A percentile compares a stretch with the other conserved stretches of the same genome.
Evolutionary conservation across 2,797 vertebrate genomes (phyloP).

Genomic region (Neoniphon sammara): DNA sequence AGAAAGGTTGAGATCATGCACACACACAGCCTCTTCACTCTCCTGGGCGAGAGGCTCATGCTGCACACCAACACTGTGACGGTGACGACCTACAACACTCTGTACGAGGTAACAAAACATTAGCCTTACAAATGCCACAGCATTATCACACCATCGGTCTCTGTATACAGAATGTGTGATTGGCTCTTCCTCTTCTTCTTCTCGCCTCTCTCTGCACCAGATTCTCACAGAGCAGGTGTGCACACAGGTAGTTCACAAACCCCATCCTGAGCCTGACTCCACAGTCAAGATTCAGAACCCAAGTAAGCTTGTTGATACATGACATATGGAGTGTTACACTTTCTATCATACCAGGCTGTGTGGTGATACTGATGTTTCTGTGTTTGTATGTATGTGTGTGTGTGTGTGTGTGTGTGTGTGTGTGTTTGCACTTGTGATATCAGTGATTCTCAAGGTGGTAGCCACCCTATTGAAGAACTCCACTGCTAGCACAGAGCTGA

Average conservation of each 20-base stretch:
- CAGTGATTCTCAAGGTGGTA: conserved; percentile 96
- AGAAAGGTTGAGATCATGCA: conserved; percentile 99
- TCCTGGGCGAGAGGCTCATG: conserved; percentile 94
- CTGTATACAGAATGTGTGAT: conserved; percentile 21
- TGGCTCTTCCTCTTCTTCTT: background rate
- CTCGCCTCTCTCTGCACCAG: conserved; percentile 69
- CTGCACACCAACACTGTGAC: conserved; percentile 92
- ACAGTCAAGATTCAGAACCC: conserved; percentile 97
- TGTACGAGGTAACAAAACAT: conserved; percentile 90
- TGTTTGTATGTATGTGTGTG: background rate
- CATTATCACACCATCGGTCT: conserved; percentile 2
- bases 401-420: conserved; percentile 7
- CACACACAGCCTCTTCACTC: conserved; percentile 96
- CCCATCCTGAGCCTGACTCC: conserved; percentile 94
- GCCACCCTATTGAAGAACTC: conserved; percentile 91
- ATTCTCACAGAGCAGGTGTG: conserved; percentile 96
- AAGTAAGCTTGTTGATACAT: conserved; percentile 82
- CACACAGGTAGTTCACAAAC: conserved; percentile 96
- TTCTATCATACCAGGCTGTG: background rate
- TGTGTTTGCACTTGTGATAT: conserved; percentile 27
- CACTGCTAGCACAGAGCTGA: conserved; percentile 81
- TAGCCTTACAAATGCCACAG: conserved; percentile 26
- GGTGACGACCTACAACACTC: conserved; percentile 93
- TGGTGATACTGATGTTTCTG: background rate
- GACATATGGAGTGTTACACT: background rate